A percentile compares a stretch with the other conserved stretches of the same genome.
phyloP scores from a whole-genome alignment of 2,888 invertebrate genomes.

The Hermaeophaga mercurialis region DNA sequence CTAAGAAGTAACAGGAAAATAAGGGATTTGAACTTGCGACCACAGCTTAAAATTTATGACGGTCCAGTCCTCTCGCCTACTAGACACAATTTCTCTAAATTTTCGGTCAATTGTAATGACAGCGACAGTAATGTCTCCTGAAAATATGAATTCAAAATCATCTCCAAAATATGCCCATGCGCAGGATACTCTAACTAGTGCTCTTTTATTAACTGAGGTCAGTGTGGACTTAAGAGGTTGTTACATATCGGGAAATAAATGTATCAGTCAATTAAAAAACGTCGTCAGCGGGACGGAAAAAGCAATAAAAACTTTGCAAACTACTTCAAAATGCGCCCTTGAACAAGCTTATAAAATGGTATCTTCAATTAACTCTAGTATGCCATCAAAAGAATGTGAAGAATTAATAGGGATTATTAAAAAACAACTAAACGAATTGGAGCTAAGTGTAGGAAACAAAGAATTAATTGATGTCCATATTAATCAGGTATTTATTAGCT shows the following conservation, averaged over 20 bases:
- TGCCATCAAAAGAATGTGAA: constrained; percentile 14
- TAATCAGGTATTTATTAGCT: constrained; percentile 8
- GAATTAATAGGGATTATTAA: constrained; percentile 13
- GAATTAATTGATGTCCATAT: background rate
- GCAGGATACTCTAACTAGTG: constrained; percentile 28
- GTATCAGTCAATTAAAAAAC: constrained; percentile 53
- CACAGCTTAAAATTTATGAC: too few relatives aligned
- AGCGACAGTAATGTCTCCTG: constrained; percentile 19
- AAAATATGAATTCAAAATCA: constrained; percentile 15
- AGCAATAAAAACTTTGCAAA: constrained; percentile 51
- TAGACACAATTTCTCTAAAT: background rate
- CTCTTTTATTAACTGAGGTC: constrained; percentile 54
- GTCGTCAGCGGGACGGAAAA: constrained; percentile 52
- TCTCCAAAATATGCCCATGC: background rate
- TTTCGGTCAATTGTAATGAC: constrained; percentile 16
- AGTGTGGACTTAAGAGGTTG: constrained; percentile 56
- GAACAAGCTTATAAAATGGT: constrained; percentile 51
- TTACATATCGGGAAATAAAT: constrained; percentile 53
- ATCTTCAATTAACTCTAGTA: constrained; percentile 33
- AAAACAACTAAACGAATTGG: constrained; percentile 12
- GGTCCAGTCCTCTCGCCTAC: too few relatives aligned
- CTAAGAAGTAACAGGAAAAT: too few relatives aligned
- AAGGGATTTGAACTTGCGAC: too few relatives aligned
- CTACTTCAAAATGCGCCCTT: constrained; percentile 51
- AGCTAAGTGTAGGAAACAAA: constrained; percentile 3